phyloP scores from a whole-genome alignment of 2,113 vertebrate genomes.

The Ellobius talpinus region DNA sequence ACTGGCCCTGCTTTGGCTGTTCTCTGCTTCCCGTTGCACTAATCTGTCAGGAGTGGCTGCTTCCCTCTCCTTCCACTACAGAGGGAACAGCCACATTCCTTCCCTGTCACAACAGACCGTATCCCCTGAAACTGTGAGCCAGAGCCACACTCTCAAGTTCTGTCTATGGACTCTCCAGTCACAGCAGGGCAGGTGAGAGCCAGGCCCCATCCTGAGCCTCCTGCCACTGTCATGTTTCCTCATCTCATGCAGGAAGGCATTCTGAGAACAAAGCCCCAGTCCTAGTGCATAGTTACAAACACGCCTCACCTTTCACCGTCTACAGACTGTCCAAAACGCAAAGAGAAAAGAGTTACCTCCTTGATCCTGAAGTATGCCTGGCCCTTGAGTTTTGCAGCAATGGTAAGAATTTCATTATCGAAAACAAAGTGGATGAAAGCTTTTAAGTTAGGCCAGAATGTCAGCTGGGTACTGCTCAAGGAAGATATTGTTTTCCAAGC shows the following conservation, averaged over 20 bases:
- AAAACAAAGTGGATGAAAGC: constrained; percentile 92
- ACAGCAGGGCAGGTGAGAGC: neutral
- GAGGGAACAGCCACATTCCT: no score
- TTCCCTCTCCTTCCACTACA: neutral
- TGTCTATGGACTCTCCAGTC: neutral
- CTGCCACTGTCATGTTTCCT: neutral
- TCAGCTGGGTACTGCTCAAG: constrained; percentile 92
- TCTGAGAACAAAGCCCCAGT: neutral
- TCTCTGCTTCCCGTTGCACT: neutral
- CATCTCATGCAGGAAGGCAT: neutral
- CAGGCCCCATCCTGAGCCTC: neutral
- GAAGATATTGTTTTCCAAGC: constrained; percentile 92
- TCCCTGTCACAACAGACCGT: neutral
- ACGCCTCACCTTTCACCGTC: neutral
- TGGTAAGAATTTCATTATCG: constrained; percentile 88
- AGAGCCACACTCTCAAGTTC: neutral
- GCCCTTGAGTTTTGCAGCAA: constrained; percentile 86
- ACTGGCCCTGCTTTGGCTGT: neutral
- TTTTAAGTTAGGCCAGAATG: constrained; percentile 95
- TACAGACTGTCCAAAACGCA: neutral
- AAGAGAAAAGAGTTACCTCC: constrained; percentile 86
- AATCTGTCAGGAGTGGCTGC: accelerated
- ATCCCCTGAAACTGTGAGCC: neutral
- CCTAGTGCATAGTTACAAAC: neutral
- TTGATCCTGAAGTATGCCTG: constrained; percentile 88